Base-by-base conservation (phyloP, 1,140 invertebrate species). In the Venturia canescens region DNA sequence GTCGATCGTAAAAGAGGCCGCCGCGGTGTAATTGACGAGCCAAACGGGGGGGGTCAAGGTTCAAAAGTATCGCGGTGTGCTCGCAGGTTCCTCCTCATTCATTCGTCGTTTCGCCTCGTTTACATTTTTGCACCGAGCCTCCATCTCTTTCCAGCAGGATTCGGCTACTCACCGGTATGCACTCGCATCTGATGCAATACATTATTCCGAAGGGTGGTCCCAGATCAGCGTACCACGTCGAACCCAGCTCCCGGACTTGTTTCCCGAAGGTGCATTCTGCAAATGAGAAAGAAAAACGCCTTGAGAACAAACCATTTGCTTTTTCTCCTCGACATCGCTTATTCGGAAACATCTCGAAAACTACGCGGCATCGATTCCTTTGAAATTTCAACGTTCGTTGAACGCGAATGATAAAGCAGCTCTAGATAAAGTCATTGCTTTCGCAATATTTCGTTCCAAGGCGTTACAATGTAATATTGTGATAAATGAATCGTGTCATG, bases 141-240 rank as follows among this genome's bases (percentile, higher is more conserved):
- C 29, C 13, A 31, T 71, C 34, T 44, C 34, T 38, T 1, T 53
- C n/a, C 18, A 53, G 2, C 11, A n/a, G 1, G 18, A n/a, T 74
- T 76, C 15, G 48, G 31, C 21, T 83, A 95, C 97, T 96, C 94
- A 98, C 97, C 93, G 95, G 94, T 87, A 97, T 93, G 92, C 97
- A 98, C 93, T 97, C 96, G 93, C 97, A 98, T 92, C 95, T 95
- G 91, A 98, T 97, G 94, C 97, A 98, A 91, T 96, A 97, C 94
- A 98, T 97, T 63, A 97, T 95, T 69, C 97, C 97, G 90, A 98
- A 98, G 11, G 97, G 97, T 66, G 96, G 95, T 77, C 97, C 97
- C 70, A 98, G 92, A 91, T 98, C 96, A 27, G 97, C 96, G 88
- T 95, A 96, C 97, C 97, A 98, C 81, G 95, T 95, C 15, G 97